These are phyloP conservation scores for Pogonophryne albipinna DNA, from an alignment of 2,797 vertebrate genomes.

Conservation along the genomic window DNA sequence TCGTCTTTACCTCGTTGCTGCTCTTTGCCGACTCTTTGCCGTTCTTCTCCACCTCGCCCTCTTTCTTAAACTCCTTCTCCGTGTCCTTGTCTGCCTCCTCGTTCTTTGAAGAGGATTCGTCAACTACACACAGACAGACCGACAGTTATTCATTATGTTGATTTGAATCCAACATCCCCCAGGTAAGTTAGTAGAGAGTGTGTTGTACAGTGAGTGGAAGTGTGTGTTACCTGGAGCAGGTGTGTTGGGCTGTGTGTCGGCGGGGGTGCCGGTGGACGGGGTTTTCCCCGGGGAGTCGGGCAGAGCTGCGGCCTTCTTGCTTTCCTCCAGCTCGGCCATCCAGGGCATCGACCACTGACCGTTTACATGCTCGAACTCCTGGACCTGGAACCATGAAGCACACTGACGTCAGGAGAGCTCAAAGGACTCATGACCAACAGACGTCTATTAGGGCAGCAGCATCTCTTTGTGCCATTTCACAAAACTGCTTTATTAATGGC, in stretches of 20 bases:
- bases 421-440: too few relatives aligned
- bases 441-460: neutral
- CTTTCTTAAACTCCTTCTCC: slow-evolving; percentile 82
- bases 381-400: slow-evolving; percentile 84
- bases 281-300: slow-evolving; percentile 89
- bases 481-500: too few relatives aligned
- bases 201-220: neutral
- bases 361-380: slow-evolving; percentile 98
- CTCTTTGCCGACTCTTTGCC: slow-evolving; percentile 72
- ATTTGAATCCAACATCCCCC: neutral
- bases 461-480: too few relatives aligned
- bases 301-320: slow-evolving; percentile 89
- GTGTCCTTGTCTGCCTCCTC: slow-evolving; percentile 77
- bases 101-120: slow-evolving; percentile 70
- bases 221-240: slow-evolving; percentile 76
- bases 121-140: slow-evolving; percentile 48
- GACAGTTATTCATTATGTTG: neutral
- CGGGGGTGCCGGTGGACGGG: slow-evolving; percentile 88
- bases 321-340: slow-evolving; percentile 92
- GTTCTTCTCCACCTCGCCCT: slow-evolving; percentile 73
- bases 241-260: slow-evolving; percentile 86
- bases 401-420: neutral
- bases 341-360: slow-evolving; percentile 99
- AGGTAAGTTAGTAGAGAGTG: neutral
- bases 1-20: slow-evolving; percentile 69